Evolutionary conservation across 92 coral and sea anemone species (phyloP), one percentile per base, ranked within the genome.

Genomic region (Diadumene lineata): DNA sequence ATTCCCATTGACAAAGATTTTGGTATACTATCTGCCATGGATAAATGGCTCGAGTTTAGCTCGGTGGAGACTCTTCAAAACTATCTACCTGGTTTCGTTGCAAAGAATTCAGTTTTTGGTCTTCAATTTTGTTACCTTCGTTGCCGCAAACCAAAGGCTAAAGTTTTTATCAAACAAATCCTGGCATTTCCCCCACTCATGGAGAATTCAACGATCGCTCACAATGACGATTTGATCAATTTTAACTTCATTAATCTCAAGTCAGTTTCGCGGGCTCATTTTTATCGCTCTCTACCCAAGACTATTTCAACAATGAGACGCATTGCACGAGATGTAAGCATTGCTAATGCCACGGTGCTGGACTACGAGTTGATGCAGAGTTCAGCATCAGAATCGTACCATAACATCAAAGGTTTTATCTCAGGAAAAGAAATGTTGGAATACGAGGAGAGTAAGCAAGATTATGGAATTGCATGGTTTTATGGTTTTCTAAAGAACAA

Each of bases 311-410:
- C 85, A 46, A 68, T 91, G 70, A 64, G 92, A 19, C 60, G 80
- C 44, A 74, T 83, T 26, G 90, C 66, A 17, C 34, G 66, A 26
- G 74, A 69, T 65, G 55, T 38, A 0, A 66, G 60, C 70, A 76
- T 2, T 53, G 18, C 66, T 33, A 53, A 70, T 15, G 74, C 85
- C 34, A 67, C 77, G 1, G 87, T 91, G 60, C 73, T 91, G 16
- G 97, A 91, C 66, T 87, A 83, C 50, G 92, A 91, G 78, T 43
- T 91, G 65, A 68, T 91, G 27, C 97, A 91, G 67, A 87, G 92
- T 60, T 63, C 86, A 10, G 86, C 97, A 24, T 81, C 92, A 19
- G 73, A 87, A 38, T 87, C 89, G 2, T 87, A 75, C 64, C 80
- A 72, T 21, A 87, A 84, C 66, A 74, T 87, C 68, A 81, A 82